Evolutionary conservation across 2,113 vertebrate species (phyloP).

Genomic region (Phaethornis superciliosus): DNA sequence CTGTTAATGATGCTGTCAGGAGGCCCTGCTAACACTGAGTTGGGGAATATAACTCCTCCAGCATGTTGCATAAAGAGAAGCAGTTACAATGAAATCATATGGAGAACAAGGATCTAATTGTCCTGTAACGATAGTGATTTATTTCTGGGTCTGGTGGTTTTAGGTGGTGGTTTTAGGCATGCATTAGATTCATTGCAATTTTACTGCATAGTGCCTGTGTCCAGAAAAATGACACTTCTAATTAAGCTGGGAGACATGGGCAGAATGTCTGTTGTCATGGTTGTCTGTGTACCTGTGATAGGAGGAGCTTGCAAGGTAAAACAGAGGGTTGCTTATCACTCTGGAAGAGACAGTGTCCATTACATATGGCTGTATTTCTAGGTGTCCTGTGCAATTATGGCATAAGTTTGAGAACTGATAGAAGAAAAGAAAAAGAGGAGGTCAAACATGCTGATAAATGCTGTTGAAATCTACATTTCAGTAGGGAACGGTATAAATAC

Average conservation of each 20-base stretch:
- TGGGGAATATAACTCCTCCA: not conserved
- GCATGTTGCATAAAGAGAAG: not conserved
- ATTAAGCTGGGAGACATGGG: not conserved
- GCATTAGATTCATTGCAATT: conserved; percentile 4
- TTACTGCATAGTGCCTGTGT: not conserved
- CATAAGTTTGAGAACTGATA: not conserved
- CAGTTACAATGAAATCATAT: conserved; percentile 17
- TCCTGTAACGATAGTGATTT: conserved; percentile 7
- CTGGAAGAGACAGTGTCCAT: not conserved
- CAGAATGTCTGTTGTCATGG: not conserved
- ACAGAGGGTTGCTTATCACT: not conserved
- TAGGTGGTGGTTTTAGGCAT: not conserved
- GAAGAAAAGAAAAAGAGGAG: not conserved
- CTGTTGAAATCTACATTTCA: not conserved
- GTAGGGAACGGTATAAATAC: not conserved
- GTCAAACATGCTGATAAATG: not conserved
- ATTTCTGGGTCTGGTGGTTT: not conserved
- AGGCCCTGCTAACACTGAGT: not conserved
- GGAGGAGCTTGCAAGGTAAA: not conserved
- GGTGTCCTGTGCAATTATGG: not conserved
- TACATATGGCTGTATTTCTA: not conserved
- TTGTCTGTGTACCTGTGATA: not conserved
- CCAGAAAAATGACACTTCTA: not conserved
- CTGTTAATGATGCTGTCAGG: conserved; percentile 45
- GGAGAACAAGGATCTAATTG: not conserved